These are phyloP conservation scores for Diorhabda elongata DNA, from an alignment of 1,140 invertebrate species.

Conservation along the genomic window DNA sequence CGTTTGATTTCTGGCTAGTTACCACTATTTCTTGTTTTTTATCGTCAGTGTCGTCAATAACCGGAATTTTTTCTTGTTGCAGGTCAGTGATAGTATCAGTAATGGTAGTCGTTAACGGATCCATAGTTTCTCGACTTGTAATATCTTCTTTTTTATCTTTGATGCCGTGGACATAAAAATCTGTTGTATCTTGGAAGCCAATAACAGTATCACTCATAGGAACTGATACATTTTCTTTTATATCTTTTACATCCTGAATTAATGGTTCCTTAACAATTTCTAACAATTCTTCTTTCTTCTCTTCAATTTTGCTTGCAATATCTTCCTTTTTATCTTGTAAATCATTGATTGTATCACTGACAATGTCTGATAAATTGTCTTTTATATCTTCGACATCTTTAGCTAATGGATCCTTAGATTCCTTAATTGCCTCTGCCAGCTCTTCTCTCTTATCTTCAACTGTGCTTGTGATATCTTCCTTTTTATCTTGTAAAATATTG, in stretches of 20 bases:
- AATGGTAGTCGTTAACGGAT: not conserved
- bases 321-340: not conserved
- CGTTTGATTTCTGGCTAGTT: not conserved
- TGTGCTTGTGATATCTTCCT: not conserved
- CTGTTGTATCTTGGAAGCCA: not conserved
- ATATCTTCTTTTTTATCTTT: constrained; percentile 3
- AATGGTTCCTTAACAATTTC: too few species aligned
- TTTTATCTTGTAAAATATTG: not conserved
- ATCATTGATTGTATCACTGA: not conserved
- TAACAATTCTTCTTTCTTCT: not conserved
- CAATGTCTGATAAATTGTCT: not conserved
- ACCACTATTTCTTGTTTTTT: not conserved
- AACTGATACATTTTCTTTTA: not conserved
- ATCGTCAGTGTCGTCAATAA: not conserved
- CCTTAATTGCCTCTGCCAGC: too few species aligned
- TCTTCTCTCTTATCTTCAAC: not conserved
- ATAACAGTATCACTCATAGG: not conserved
- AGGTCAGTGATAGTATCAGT: not conserved
- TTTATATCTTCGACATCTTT: not conserved
- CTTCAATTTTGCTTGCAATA: not conserved
- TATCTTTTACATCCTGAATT: not conserved
- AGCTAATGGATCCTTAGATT: too few species aligned
- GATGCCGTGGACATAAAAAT: not conserved
- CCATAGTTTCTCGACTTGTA: not conserved
- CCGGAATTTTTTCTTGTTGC: not conserved